A percentile compares a stretch with the other conserved stretches of the same genome.
Evolutionary conservation across 2,113 vertebrate genomes (phyloP).

Genomic region (Amblyopsis rosae): DNA sequence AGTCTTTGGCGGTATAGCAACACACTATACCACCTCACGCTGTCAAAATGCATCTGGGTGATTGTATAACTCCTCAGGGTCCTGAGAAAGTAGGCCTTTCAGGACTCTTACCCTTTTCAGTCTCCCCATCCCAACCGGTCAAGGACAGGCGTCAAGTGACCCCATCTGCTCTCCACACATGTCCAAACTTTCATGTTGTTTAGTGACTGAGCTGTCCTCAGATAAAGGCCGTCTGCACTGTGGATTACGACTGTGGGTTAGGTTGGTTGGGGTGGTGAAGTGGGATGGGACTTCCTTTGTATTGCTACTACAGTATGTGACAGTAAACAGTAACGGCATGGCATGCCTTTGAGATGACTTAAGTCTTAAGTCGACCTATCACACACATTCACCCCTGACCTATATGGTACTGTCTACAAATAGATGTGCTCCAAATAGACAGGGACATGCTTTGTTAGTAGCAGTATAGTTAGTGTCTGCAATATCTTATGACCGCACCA

Average conservation of each 20-base stretch:
- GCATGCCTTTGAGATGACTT: no score
- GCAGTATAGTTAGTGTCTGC: neutral
- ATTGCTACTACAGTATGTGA: no score
- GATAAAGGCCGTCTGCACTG: constrained; percentile 32
- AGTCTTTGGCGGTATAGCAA: neutral
- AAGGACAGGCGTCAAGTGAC: constrained; percentile 50
- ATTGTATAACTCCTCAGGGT: constrained; percentile 56
- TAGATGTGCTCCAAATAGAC: constrained; percentile 23
- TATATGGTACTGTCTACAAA: constrained; percentile 16
- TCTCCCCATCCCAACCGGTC: constrained; percentile 11
- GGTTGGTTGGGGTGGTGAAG: neutral
- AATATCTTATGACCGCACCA: neutral
- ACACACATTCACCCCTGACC: constrained; percentile 20
- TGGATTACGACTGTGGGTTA: constrained; percentile 33
- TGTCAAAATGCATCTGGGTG: constrained; percentile 53
- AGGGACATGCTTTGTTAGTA: constrained; percentile 4
- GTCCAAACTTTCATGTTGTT: constrained; percentile 36
- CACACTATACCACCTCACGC: constrained; percentile 11
- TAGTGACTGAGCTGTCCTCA: constrained; percentile 18
- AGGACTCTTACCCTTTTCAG: constrained; percentile 22
- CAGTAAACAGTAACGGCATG: no score
- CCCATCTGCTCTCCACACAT: constrained; percentile 24
- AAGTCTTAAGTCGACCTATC: constrained; percentile 5
- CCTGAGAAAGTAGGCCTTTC: constrained; percentile 42
- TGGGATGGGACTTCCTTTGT: no score